These are phyloP conservation scores for Ceratotherium simum DNA, from an alignment of 2,113 vertebrate species.

Conservation along the genomic window DNA sequence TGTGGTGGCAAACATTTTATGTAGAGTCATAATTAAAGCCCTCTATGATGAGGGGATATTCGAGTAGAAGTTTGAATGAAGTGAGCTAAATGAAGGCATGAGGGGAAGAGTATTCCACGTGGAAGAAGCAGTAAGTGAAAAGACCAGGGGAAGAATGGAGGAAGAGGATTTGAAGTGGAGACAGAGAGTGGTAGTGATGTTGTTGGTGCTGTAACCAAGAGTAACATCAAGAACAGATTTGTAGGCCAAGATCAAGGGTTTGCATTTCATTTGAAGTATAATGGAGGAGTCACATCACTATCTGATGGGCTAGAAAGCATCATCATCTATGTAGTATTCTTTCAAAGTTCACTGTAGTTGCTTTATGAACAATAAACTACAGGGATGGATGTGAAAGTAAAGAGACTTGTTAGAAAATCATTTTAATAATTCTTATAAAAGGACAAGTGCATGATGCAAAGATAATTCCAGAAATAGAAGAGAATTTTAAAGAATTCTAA, in stretches of 20 bases:
- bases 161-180: not conserved
- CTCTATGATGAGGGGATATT: not conserved
- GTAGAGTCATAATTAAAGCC: rapidly evolving
- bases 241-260: not conserved
- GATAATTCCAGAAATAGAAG: not conserved
- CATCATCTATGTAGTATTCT: not conserved
- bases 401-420: not conserved
- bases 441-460: not conserved
- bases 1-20: not conserved
- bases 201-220: not conserved
- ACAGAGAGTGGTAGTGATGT: not conserved
- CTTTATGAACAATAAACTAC: not conserved
- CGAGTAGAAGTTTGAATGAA: not conserved
- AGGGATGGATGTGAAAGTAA: not conserved
- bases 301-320: not conserved
- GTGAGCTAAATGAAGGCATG: not conserved
- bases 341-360: not conserved
- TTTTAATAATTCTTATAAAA: not conserved
- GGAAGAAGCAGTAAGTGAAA: not conserved
- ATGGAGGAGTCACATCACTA: not conserved
- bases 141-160: not conserved
- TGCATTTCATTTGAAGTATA: not conserved
- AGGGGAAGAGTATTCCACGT: not conserved
- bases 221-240: not conserved
- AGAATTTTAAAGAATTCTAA: not conserved